These are phyloP conservation scores for Orussus abietinus DNA, from an alignment of 1,140 invertebrate genomes.

Conservation along the genomic window DNA sequence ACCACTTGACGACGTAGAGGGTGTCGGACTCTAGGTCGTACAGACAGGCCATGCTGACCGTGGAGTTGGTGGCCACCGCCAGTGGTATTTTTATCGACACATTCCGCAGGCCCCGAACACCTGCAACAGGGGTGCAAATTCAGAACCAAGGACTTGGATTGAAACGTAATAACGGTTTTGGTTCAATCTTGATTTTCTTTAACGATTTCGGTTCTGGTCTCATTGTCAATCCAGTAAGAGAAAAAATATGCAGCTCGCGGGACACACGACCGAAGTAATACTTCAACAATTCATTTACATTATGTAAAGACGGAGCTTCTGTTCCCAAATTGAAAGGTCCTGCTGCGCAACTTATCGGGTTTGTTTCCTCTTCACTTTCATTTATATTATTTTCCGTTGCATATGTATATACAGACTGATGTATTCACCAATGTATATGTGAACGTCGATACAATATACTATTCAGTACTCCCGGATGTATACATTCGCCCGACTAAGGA, in stretches of 20 bases:
- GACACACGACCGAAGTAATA: background rate
- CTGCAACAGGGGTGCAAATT: slow-evolving; percentile 30
- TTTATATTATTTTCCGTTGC: too few relatives aligned
- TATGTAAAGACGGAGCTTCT: slow-evolving; percentile 19
- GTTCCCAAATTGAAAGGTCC: too few relatives aligned
- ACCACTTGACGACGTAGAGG: slow-evolving; percentile 81
- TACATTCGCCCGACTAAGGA: too few relatives aligned
- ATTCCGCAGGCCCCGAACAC: slow-evolving; percentile 40
- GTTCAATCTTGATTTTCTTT: slow-evolving; percentile 5
- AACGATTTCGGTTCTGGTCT: too few relatives aligned
- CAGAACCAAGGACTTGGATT: background rate
- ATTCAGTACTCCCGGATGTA: too few relatives aligned
- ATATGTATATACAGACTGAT: too few relatives aligned
- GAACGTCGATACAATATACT: too few relatives aligned
- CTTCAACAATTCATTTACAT: slow-evolving; percentile 4
- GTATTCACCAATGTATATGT: too few relatives aligned
- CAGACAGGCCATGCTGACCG: slow-evolving; percentile 44
- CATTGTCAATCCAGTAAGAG: too few relatives aligned
- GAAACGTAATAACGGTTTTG: too few relatives aligned
- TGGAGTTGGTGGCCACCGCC: slow-evolving; percentile 50
- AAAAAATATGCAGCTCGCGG: slow-evolving; percentile 7
- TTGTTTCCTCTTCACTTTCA: too few relatives aligned
- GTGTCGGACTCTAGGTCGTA: slow-evolving; percentile 45
- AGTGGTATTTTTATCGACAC: slow-evolving; percentile 50
- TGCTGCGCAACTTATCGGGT: too few relatives aligned